Base-by-base conservation (phyloP, 53 echinoderm and acorn worm species). In the Mesocentrotus franciscanus region DNA sequence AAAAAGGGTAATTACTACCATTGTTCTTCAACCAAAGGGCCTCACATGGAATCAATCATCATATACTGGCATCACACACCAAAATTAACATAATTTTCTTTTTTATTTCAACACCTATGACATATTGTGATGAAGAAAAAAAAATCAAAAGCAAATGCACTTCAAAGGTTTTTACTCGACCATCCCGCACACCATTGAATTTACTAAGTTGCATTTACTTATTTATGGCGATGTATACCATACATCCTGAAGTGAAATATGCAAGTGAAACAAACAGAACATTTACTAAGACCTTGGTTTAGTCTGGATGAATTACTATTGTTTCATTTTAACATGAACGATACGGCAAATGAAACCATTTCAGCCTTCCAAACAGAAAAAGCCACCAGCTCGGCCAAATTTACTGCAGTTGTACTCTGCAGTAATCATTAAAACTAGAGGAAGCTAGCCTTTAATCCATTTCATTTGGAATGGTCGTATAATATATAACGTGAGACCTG, bases 401-500 rank as follows among this genome's bases (percentile, higher is more conserved):
- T 42, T 6, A 20, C 20, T 36, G 81, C 81, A 81, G 36, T 42
- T 10, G 16, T 13, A 81, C 6, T 32, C 33, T 76, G 76, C 76
- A 33, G 30, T 76, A 32, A 68, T 76, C 76, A 76, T 33, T 14
- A 9, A 81, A 81, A 36, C 18, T 39, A n/a, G 5, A 27, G n/a
- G 58, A 57, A 9, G n/a, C 58, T n/a, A 0, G 17, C 9, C 84
- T 84, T 84, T 16, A 56, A 56, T 39, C 20, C 20, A n/a, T 87
- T 87, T 59, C 12, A n/a, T 26, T 59, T 87, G 87, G 87, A 87
- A 87, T 87, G 87, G 58, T 87, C 10, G 10, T 58, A 87, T 1
- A 10, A 18, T 14, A 87, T 39, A 22, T 49, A 18, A 84, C 12
- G 59, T 87, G 87, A 87, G 87, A 58, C 87, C 87, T 87, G 87